phyloP scores from a whole-genome alignment of 2,888 invertebrate species.

The Pristionchus exspectatus region DNA sequence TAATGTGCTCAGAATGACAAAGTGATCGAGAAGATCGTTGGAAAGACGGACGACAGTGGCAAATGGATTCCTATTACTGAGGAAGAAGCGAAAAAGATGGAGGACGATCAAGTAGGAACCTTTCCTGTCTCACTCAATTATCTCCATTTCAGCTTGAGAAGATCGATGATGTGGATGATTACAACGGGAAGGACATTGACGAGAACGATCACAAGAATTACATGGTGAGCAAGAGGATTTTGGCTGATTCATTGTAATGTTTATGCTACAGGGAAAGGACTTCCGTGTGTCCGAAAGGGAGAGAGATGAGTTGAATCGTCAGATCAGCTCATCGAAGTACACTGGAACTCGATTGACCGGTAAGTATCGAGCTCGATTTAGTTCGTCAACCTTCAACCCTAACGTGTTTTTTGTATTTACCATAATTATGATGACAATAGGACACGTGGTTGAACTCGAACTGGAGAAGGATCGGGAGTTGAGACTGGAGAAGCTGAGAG shows the following conservation, averaged over 20 bases:
- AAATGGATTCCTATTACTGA: conserved; percentile 32
- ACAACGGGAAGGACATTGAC: conserved; percentile 15
- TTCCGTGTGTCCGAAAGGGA: conserved; percentile 10
- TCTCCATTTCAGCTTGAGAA: not conserved
- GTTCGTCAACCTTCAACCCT: no score
- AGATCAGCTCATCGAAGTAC: not conserved
- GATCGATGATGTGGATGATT: conserved; percentile 23
- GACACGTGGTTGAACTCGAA: not conserved
- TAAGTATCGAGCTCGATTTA: not conserved
- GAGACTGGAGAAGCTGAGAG: not conserved
- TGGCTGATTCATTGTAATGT: not conserved
- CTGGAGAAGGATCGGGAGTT: conserved; percentile 21
- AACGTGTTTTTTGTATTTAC: not conserved
- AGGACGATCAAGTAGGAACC: not conserved
- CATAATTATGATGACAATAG: no score
- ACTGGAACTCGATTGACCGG: conserved; percentile 14
- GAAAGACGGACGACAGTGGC: not conserved
- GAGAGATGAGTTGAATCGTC: not conserved
- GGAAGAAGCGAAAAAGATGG: not conserved
- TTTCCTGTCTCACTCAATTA: not conserved
- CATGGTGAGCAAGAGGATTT: not conserved
- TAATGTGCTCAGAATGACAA: conserved; percentile 12
- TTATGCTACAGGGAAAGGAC: conserved; percentile 26
- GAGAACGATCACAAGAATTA: not conserved
- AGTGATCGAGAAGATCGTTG: conserved; percentile 21